Percentiles rank a stretch among this genome's conserved stretches.
phyloP scores from a whole-genome alignment of 2,797 vertebrate species.

The Eulemur mongoz region DNA sequence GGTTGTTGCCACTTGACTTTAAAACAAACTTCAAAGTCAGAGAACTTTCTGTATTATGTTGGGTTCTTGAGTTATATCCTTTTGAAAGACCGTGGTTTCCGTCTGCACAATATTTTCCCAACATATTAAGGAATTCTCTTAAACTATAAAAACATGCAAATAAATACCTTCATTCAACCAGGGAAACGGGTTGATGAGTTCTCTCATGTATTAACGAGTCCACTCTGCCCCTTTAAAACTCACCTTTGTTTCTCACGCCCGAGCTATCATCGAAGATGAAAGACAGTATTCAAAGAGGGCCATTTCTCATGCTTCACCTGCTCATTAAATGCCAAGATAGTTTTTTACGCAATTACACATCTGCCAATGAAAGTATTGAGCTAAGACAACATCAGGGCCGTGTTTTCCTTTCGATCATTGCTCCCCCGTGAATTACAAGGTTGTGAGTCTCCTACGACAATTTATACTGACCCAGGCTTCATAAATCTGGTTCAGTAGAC shows the following conservation, averaged over 20 bases:
- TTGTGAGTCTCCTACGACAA: not conserved
- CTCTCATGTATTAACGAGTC: not conserved
- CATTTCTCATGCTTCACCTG: slow-evolving; percentile 31
- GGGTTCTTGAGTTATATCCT: not conserved
- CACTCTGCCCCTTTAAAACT: slow-evolving; percentile 28
- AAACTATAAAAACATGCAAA: not conserved
- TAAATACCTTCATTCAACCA: not conserved
- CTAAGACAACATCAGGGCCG: slow-evolving; percentile 48
- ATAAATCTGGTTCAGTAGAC: slow-evolving; percentile 37
- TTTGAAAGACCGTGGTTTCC: slow-evolving; percentile 14
- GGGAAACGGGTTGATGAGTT: not conserved
- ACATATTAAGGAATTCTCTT: not conserved
- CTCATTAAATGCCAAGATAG: slow-evolving; percentile 35
- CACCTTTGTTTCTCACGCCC: slow-evolving; percentile 43
- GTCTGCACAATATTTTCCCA: not conserved
- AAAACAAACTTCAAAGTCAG: slow-evolving; percentile 52
- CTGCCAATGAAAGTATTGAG: slow-evolving; percentile 48
- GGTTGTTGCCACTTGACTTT: slow-evolving; percentile 41
- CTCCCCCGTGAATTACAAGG: slow-evolving; percentile 51
- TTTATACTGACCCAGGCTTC: slow-evolving; percentile 47
- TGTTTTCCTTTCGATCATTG: slow-evolving; percentile 26
- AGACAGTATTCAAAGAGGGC: slow-evolving; percentile 18
- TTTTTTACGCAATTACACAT: slow-evolving; percentile 47
- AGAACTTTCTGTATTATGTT: slow-evolving; percentile 5
- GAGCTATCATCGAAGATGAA: slow-evolving; percentile 64